A percentile compares a stretch with the other conserved stretches of the same genome.
Evolutionary conservation across 2,113 vertebrate genomes (phyloP).

Genomic region (Chamaetylas fuelleborni): DNA sequence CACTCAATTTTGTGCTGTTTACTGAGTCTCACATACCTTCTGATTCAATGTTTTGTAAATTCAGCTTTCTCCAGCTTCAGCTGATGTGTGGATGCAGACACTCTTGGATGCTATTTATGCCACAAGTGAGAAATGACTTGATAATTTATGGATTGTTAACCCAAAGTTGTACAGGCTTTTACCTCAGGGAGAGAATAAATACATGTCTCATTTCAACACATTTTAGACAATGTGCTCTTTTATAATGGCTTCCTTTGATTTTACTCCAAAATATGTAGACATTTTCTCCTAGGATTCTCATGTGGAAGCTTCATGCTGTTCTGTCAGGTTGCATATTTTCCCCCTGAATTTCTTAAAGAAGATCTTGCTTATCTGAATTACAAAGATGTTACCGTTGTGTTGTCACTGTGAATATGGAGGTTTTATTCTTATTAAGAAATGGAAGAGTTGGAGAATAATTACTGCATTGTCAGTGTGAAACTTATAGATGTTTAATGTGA

Average conservation of each 20-base stretch:
- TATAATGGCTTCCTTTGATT: slow-evolving; percentile 56
- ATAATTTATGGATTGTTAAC: slow-evolving; percentile 81
- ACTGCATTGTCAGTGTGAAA: neutral
- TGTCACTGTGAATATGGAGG: slow-evolving; percentile 31
- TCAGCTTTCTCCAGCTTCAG: slow-evolving; percentile 70
- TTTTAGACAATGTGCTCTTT: slow-evolving; percentile 63
- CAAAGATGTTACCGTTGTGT: neutral
- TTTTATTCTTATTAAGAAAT: slow-evolving; percentile 33
- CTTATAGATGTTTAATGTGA: neutral
- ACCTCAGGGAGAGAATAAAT: slow-evolving; percentile 68
- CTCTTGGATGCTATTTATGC: slow-evolving; percentile 69
- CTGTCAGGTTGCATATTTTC: slow-evolving; percentile 48
- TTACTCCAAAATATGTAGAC: slow-evolving; percentile 36
- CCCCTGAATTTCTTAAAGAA: slow-evolving; percentile 50
- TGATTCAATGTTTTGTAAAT: slow-evolving; percentile 79
- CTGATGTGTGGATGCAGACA: slow-evolving; percentile 67
- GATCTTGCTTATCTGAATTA: slow-evolving; percentile 21
- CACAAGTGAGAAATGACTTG: slow-evolving; percentile 74
- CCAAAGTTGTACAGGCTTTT: slow-evolving; percentile 70
- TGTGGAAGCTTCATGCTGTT: slow-evolving; percentile 1
- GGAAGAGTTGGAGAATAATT: neutral
- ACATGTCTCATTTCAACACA: slow-evolving; percentile 50
- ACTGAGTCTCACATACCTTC: slow-evolving; percentile 64
- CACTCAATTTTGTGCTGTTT: slow-evolving; percentile 48
- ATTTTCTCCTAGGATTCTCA: slow-evolving; percentile 7